Percentiles rank a stretch among this genome's conserved stretches.
These are phyloP conservation scores for Alectura lathami DNA, from an alignment of 2,113 vertebrate species.

Conservation along the genomic window DNA sequence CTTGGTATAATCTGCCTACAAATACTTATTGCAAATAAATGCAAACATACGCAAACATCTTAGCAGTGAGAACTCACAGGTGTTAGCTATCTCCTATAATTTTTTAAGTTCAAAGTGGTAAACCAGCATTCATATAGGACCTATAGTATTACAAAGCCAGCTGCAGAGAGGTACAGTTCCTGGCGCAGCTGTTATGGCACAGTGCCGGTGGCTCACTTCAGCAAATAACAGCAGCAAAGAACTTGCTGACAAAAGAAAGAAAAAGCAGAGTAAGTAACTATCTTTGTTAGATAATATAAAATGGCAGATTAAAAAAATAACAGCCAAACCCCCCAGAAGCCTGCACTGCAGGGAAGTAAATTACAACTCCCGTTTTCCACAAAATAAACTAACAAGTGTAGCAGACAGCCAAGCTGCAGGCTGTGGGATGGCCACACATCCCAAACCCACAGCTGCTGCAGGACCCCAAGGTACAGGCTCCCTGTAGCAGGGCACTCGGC, in stretches of 20 bases:
- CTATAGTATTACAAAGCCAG: background rate
- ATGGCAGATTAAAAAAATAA: background rate
- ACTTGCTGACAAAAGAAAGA: slow-evolving; percentile 37
- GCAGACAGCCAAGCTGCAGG: background rate
- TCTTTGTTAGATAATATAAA: background rate
- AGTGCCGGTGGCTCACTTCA: background rate
- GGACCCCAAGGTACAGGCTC: fast-evolving
- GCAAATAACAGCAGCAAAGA: background rate
- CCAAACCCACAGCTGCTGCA: background rate
- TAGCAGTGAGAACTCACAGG: background rate
- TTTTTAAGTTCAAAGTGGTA: background rate
- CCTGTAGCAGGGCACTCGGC: background rate
- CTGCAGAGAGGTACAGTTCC: background rate
- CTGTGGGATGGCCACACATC: background rate
- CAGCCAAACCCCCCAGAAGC: background rate
- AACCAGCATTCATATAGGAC: background rate
- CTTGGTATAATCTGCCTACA: background rate
- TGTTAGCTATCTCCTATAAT: background rate
- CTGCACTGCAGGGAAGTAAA: background rate
- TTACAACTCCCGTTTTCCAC: fast-evolving
- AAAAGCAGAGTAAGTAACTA: background rate
- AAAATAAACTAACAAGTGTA: fast-evolving
- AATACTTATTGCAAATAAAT: background rate
- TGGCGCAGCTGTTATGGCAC: background rate
- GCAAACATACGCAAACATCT: background rate